Evolutionary conservation across 2,797 vertebrate genomes (phyloP), one percentile per base, ranked within the genome.

Genomic region (Mallotus villosus): DNA sequence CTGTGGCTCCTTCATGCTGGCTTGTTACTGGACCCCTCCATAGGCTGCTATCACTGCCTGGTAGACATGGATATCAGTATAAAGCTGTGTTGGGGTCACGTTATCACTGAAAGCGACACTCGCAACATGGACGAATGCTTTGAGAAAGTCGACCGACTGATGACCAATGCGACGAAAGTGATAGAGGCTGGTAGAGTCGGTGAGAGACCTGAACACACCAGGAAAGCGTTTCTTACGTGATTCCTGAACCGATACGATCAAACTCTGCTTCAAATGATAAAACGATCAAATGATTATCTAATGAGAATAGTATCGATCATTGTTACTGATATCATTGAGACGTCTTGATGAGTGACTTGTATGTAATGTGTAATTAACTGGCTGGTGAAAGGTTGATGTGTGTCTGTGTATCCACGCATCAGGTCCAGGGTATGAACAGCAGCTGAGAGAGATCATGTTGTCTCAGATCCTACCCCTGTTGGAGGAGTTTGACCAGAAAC

Each of bases 11-110:
- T 88, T 24, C 71, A 78, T 61, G 41, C 82, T 11, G 72, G 81
- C 79, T 61, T 81, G 68, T 63, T 87, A 64, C 66, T 85, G 8
- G 24, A 53, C 59, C 53, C 67, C 17, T 78, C 76, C 74, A 76
- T 78, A 0, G 68, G 83, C 82, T 94, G 93, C 81, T 92, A 82
- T 49, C 63, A 81, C 24, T 94, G 93, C 77, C 90, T 93, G 4
- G 70, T 91, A 3, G 62, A 77, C 1, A 0, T 67, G 25, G 0
- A 66, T 0, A 79, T 83, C 64, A 85, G 81, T 49, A 0, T 17
- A 5, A 77, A 70, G 4, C 74, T 93, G 65, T 94, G 92, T 27
- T 78, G 49, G 85, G 87, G 92, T 70, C 72, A 89, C 73, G 8
- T 87, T 65, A 16, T 82, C 61, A 79, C 73, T 0, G 0, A 80